Evolutionary conservation across 2,888 invertebrate species (phyloP), one percentile per base, ranked within the genome.

Genomic region (Psylliodes chrysocephalus): DNA sequence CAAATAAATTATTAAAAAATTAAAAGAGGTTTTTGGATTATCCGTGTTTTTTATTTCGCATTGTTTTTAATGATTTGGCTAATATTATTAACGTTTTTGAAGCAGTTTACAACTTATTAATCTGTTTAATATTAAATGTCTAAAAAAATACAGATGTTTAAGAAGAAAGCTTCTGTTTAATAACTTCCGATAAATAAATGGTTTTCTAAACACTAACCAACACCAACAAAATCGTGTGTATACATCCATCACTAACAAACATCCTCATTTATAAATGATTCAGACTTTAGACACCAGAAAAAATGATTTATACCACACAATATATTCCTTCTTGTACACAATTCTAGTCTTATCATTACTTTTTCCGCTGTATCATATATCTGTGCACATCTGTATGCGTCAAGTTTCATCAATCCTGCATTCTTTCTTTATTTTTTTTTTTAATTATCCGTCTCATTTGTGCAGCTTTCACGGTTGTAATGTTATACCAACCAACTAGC

Each of bases 291-390:
- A 30, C 30, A 5, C 1, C 30, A 8, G 30, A 30, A 30, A 30
- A 30, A 30, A 30, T 30, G 3, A 30, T 30, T 30, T 30, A 30
- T 10, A 10, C 30, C 30, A 30, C 30, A 10, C 10, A 10, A 2
- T 30, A 6, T 30, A 2, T 30, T 6, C 30, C 30, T 30, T 30
- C 30, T 30, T 30, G 10, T 30, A 30, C 30, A 30, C 30, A 30
- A 30, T 8, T 30, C 30, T 10, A 30, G 30, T 1, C 30, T 30
- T 30, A 30, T 30, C 30, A 8, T 10, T 35, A 57, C 19, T 18
- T 57, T 57, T 57, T 57, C 35, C 49, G 47, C 22, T 15, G 47
- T 57, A 57, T 57, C 47, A 8, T 47, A 57, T 57, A 47, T 47
- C 57, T 12, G 6, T 14, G 42, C 10, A 28, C 28, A 44, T 42